These are phyloP conservation scores for Scaptodrosophila lebanonensis DNA, from an alignment of 1,140 invertebrate species.

Conservation along the genomic window DNA sequence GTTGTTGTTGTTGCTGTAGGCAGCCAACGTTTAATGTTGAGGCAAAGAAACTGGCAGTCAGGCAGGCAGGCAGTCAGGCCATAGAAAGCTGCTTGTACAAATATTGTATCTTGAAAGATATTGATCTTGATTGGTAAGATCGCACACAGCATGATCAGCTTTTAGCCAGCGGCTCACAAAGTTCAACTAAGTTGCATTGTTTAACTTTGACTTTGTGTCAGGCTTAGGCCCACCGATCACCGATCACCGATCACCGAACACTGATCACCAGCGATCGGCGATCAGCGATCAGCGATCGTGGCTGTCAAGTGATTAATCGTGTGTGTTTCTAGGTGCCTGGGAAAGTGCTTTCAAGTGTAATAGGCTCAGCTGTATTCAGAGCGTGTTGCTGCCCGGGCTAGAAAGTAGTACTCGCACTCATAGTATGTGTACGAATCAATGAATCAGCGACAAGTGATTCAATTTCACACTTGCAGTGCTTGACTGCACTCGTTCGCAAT, in stretches of 20 bases:
- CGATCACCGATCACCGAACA: too few species aligned
- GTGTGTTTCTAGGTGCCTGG: constrained; percentile 46
- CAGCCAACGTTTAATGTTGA: too few species aligned
- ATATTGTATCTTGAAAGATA: constrained; percentile 63
- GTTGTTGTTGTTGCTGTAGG: constrained; percentile 26
- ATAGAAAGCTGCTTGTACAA: constrained; percentile 63
- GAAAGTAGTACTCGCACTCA: constrained; percentile 39
- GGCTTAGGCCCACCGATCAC: constrained; percentile 40
- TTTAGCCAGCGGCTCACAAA: constrained; percentile 26
- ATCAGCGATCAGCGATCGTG: constrained; percentile 60
- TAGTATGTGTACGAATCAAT: constrained; percentile 7
- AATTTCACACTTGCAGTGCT: constrained; percentile 17
- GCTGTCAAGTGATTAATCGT: constrained; percentile 57
- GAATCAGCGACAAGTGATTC: constrained; percentile 10
- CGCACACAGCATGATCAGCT: constrained; percentile 58
- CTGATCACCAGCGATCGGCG: too few species aligned
- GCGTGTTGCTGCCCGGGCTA: constrained; percentile 13
- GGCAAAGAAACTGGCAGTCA: constrained; percentile 10
- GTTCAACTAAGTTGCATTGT: constrained; percentile 67
- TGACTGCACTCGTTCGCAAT: constrained; percentile 39
- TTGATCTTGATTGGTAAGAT: constrained; percentile 71
- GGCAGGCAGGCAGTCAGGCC: constrained; percentile 23
- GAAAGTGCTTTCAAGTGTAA: constrained; percentile 37
- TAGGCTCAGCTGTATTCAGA: constrained; percentile 14
- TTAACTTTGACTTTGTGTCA: constrained; percentile 71